Conservation (phyloP, 37 sponge, comb jelly and placozoan genomes). For the Ephydatia muelleri region DNA sequence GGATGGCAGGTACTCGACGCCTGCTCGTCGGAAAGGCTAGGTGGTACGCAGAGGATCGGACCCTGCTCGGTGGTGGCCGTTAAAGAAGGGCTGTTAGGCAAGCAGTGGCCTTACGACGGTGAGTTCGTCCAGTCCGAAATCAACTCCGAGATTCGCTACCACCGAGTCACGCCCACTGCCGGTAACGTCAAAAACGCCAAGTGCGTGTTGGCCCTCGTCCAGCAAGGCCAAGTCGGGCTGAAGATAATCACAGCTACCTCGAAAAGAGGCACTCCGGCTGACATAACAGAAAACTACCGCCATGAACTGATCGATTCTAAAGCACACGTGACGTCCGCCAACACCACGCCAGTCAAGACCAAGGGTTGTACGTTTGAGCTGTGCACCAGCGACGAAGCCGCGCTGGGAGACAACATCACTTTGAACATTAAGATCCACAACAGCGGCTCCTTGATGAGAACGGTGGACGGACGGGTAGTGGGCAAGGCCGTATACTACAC, state of each 20-base stretch:
- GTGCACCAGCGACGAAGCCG: slow-evolving; percentile 12
- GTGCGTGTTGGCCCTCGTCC: slow-evolving; percentile 24
- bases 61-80: slow-evolving; percentile 42
- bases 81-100: background rate
- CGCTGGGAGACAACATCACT: slow-evolving; percentile 45
- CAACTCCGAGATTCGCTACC: slow-evolving; percentile 41
- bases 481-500: slow-evolving; percentile 53
- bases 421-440: slow-evolving; percentile 49
- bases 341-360: slow-evolving; percentile 7
- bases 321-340: background rate
- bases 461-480: slow-evolving; percentile 72
- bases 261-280: background rate
- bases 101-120: slow-evolving; percentile 28
- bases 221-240: slow-evolving; percentile 13
- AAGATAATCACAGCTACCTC: slow-evolving; percentile 23
- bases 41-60: slow-evolving; percentile 51
- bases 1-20: slow-evolving; percentile 82
- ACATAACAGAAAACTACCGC: slow-evolving; percentile 44
- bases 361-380: slow-evolving; percentile 70
- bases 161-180: slow-evolving; percentile 24
- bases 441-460: slow-evolving; percentile 52
- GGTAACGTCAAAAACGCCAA: background rate
- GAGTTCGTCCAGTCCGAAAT: slow-evolving; percentile 45
- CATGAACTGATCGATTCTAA: background rate
- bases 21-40: slow-evolving; percentile 40